These are phyloP conservation scores for Poecilus cupreus DNA, from an alignment of 2,888 invertebrate species.

Conservation along the genomic window DNA sequence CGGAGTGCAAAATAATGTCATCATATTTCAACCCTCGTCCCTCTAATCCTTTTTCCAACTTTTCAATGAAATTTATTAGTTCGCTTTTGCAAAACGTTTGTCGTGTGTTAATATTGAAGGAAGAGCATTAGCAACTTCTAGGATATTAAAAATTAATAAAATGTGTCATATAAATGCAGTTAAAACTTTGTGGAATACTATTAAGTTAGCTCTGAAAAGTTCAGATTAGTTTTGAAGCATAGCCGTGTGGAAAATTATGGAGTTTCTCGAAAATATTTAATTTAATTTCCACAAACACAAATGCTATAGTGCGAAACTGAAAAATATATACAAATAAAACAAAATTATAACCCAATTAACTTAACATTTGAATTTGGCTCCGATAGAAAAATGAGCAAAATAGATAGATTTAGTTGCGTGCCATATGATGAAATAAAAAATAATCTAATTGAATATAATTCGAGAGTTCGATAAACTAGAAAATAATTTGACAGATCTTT, in stretches of 20 bases:
- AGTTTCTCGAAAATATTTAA: neutral
- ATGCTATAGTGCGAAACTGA: neutral
- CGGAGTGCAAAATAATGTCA: constrained; percentile 58
- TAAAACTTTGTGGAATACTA: neutral
- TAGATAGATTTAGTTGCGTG: too few relatives aligned
- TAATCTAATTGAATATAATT: too few relatives aligned
- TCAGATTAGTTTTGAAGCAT: neutral
- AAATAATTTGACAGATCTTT: too few relatives aligned
- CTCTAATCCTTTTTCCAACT: constrained; percentile 56
- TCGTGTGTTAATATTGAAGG: constrained; percentile 52
- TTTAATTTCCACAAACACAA: neutral
- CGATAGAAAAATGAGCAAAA: too few relatives aligned
- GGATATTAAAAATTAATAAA: constrained; percentile 50
- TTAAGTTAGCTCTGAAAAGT: neutral
- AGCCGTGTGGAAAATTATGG: neutral
- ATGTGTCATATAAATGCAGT: constrained; percentile 21
- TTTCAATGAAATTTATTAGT: constrained; percentile 57
- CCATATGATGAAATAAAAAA: too few relatives aligned
- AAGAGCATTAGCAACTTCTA: constrained; percentile 44
- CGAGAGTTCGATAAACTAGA: too few relatives aligned
- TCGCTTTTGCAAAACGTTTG: constrained; percentile 26
- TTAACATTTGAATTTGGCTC: too few relatives aligned
- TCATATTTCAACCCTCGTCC: constrained; percentile 59
- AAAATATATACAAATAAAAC: neutral
- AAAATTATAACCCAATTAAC: too few relatives aligned